phyloP scores from a whole-genome alignment of 2,888 invertebrate genomes.

The Agonopterix subpropinquella region DNA sequence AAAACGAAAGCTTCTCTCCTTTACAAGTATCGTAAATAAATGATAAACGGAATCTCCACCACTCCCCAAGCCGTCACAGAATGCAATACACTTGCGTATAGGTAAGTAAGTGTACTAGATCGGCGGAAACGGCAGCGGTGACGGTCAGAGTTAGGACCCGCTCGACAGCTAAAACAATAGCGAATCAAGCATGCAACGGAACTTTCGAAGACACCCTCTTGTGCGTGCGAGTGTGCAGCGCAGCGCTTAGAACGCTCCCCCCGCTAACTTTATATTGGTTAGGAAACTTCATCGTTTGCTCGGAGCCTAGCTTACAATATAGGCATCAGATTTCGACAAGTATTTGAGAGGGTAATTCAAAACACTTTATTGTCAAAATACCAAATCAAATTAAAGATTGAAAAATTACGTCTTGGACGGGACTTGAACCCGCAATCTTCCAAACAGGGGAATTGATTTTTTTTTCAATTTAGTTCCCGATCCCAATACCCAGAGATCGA shows the following conservation, averaged over 20 bases:
- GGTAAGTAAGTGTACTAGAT: constrained; percentile 26
- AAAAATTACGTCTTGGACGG: no score
- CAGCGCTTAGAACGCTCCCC: constrained; percentile 56
- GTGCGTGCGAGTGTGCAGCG: constrained; percentile 69
- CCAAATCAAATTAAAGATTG: no score
- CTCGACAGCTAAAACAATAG: constrained; percentile 64
- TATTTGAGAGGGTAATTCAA: constrained; percentile 7
- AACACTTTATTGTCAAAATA: constrained; percentile 2
- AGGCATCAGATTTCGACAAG: constrained; percentile 26
- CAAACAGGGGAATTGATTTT: no score
- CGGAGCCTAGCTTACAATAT: constrained; percentile 26
- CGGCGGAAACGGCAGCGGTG: constrained; percentile 25
- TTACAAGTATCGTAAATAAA: no score
- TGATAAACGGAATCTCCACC: no score
- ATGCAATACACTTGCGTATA: constrained; percentile 51
- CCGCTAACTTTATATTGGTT: constrained; percentile 69
- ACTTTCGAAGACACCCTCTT: constrained; percentile 64
- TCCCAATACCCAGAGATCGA: no score
- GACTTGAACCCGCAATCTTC: no score
- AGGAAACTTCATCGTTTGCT: constrained; percentile 54
- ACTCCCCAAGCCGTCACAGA: constrained; percentile 5
- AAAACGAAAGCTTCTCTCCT: no score
- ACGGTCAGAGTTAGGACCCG: constrained; percentile 59
- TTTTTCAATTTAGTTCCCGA: no score
- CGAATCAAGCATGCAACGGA: constrained; percentile 71